Evolutionary conservation across 2,797 vertebrate species (phyloP), one percentile per base, ranked within the genome.

Genomic region (Neopelma chrysocephalum): DNA sequence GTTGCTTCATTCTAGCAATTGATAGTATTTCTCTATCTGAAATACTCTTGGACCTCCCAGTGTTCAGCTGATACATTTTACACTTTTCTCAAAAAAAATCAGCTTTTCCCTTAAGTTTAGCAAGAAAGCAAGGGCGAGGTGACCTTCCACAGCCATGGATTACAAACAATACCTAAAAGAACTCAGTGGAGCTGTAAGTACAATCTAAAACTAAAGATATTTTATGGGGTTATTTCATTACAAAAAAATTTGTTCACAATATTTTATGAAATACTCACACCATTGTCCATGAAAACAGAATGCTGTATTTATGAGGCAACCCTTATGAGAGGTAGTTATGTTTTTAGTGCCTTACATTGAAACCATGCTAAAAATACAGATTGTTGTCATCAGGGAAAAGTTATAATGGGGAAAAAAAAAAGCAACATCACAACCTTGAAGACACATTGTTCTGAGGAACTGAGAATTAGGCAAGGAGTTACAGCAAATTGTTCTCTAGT

Each of bases 161-260:
- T 85, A 31, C 16, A 82, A 88, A 23, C 29, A 2, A 0, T 57
- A 36, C 38, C 15, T 42, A 47, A 85, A 82, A 75, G 5, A 61
- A 36, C 20, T 56, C 83, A 61, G 36, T 27, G 40, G 47, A 82
- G 40, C 45, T 87, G 38, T 5, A 43, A 95, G 70, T 45, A 65
- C 3, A 20, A 18, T 38, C 69, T 70, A 53, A 87, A 93, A 73
- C 56, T 56, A 81, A 89, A 94, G 53, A 76, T 54, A 78, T 85
- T 86, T 94, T 64, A 51, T 50, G 72, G 53, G 5, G 34, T 61
- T 93, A 81, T 93, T 92, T 92, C 70, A 57, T 82, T 70, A 60
- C 48, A 86, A 95, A 96, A 89, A 90, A 94, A 97, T 96, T 79
- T 96, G 81, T 93, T 97, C 91, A 81, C 56, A 78, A 47, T 92